Conservation (phyloP, 1,140 invertebrate genomes). For the Nymphalis io region DNA sequence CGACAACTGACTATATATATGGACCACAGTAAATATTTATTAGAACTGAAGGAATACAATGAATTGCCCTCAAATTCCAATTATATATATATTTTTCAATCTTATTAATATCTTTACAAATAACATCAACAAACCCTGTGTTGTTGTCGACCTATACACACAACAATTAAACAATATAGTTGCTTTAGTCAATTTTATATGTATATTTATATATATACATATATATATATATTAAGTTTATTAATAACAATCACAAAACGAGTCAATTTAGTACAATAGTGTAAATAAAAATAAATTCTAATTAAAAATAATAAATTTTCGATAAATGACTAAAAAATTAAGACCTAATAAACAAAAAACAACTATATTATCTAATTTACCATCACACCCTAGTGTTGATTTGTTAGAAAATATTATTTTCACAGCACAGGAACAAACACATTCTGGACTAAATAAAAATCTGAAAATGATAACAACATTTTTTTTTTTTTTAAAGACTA, state of each 20-base stretch:
- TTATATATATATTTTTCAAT: constrained; percentile 29
- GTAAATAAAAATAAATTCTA: constrained; percentile 26
- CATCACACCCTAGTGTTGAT: constrained; percentile 69
- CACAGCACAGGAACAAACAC: constrained; percentile 79
- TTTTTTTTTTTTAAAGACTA: constrained; percentile 75
- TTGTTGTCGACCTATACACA: constrained; percentile 47
- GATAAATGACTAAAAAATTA: constrained; percentile 28
- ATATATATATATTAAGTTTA: constrained; percentile 22
- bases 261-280: constrained; percentile 28
- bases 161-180: constrained; percentile 43
- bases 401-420: constrained; percentile 73
- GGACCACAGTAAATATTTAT: constrained; percentile 37
- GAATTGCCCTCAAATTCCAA: constrained; percentile 27
- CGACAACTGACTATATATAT: constrained; percentile 51
- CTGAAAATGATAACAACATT: constrained; percentile 80
- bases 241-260: constrained; percentile 32
- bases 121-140: constrained; percentile 48
- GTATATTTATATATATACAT: no score
- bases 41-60: constrained; percentile 27
- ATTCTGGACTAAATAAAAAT: constrained; percentile 81
- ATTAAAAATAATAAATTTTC: constrained; percentile 18
- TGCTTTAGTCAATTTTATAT: constrained; percentile 27
- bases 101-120: constrained; percentile 41
- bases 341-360: constrained; percentile 27
- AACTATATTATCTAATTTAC: constrained; percentile 54